Evolutionary conservation across 1,140 invertebrate species (phyloP).

Genomic region (Archegozetes longisetosus): DNA sequence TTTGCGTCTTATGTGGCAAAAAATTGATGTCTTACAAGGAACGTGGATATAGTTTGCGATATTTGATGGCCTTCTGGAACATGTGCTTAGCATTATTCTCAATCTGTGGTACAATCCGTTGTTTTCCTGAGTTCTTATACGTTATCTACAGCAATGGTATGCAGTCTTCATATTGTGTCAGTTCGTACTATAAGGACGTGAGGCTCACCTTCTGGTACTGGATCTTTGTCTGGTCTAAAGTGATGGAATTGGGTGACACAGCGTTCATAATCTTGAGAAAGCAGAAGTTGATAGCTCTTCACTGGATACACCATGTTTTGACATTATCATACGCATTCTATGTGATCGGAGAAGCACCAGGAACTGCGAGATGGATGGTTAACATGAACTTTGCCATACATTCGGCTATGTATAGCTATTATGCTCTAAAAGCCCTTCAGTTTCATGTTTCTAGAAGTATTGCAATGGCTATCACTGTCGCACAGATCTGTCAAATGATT

Average conservation of each 20-base stretch:
- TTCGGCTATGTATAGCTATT: constrained; percentile 95
- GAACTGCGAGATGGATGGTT: constrained; percentile 94
- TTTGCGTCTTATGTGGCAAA: constrained; percentile 81
- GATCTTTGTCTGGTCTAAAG: constrained; percentile 84
- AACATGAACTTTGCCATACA: constrained; percentile 95
- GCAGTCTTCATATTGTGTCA: constrained; percentile 80
- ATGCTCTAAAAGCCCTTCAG: constrained; percentile 71
- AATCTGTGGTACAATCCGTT: constrained; percentile 70
- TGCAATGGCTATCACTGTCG: constrained; percentile 77
- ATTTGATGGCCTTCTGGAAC: constrained; percentile 43
- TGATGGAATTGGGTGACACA: constrained; percentile 40
- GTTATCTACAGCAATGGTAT: constrained; percentile 68
- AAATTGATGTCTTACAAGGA: constrained; percentile 61
- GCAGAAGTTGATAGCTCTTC: constrained; percentile 39
- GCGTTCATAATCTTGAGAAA: constrained; percentile 37
- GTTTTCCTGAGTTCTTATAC: constrained; percentile 68
- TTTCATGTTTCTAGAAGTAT: constrained; percentile 63
- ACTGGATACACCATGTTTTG: constrained; percentile 42
- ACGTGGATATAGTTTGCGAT: constrained; percentile 50
- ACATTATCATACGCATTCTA: constrained; percentile 44
- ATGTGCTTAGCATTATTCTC: constrained; percentile 46
- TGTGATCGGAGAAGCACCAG: constrained; percentile 87
- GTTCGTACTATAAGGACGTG: constrained; percentile 70
- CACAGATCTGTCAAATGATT: constrained; percentile 89
- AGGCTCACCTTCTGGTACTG: constrained; percentile 87